A percentile compares a stretch with the other conserved stretches of the same genome.
phyloP scores from a whole-genome alignment of 1,140 invertebrate genomes.

The Drosophila kohkoa region DNA sequence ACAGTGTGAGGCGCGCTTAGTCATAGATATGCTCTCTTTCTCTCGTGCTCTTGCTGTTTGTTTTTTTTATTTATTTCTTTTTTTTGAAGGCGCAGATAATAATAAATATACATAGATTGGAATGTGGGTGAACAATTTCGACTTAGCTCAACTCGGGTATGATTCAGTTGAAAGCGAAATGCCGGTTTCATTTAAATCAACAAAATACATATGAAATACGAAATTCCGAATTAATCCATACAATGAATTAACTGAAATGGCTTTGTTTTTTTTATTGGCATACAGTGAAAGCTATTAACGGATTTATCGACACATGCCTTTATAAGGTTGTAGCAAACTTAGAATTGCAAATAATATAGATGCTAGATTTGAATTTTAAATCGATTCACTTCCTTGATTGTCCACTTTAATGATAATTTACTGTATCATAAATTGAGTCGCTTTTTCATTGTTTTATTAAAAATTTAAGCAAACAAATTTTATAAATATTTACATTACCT shows the following conservation, averaged over 20 bases:
- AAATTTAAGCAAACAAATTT: not conserved
- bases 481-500: not conserved
- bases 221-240: slow-evolving; percentile 2
- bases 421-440: not conserved
- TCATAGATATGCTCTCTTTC: slow-evolving; percentile 23
- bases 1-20: slow-evolving; percentile 12
- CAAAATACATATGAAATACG: not conserved
- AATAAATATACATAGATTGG: slow-evolving; percentile 23
- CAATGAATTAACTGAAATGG: slow-evolving; percentile 10
- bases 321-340: not conserved
- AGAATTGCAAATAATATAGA: not conserved
- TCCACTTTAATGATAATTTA: not conserved
- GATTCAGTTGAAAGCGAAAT: slow-evolving; percentile 22
- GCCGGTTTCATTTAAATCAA: slow-evolving; percentile 4
- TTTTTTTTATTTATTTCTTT: no score
- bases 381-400: no score
- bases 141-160: not conserved
- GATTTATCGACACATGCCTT: slow-evolving; percentile 1
- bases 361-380: no score
- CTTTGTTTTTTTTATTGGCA: not conserved
- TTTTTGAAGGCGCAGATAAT: slow-evolving; percentile 22
- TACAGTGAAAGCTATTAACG: slow-evolving; percentile 17
- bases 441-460: not conserved
- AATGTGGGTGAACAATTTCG: slow-evolving; percentile 34
- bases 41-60: slow-evolving; percentile 6